Evolutionary conservation across 2,113 vertebrate genomes (phyloP), one percentile per base, ranked within the genome.

Genomic region (Hiodon tergisus): DNA sequence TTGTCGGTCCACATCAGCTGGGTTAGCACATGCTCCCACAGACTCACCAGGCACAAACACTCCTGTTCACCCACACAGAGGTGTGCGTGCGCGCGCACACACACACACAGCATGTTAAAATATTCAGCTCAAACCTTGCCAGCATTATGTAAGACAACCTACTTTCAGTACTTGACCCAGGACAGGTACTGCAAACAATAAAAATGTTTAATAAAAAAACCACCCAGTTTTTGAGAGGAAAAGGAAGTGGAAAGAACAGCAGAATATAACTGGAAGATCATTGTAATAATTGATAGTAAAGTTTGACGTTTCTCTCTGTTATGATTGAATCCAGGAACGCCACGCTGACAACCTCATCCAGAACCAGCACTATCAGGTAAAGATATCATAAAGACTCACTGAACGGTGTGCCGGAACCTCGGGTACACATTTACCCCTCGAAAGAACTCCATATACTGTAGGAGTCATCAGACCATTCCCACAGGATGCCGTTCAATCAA

Each of bases 351-450:
- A 93, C 78, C 82, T 94, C 81, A 93, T 94, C 77, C 93, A 94
- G 84, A 93, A 93, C 77, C 92, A 94, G 78, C 92, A 94, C 77
- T 94, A 94, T 80, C 93, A 94, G 93, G 93, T 94, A 91, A 88
- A 1, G 13, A 14, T 9, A 51, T 6, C n/a, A n/a, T n/a, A n/a
- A n/a, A n/a, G n/a, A 62, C 17, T 62, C 50, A 31, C 69, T 47
- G 17, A 6, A 9, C 2, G 52, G 11, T 2, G n/a, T 55, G 17
- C n/a, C 1, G n/a, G 4, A 46, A 54, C 46, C 5, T 17, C 5
- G 9, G 5, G 3, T 31, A 4, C 7, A 67, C 2, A 67, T 17
- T 47, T 8, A 63, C 6, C 61, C 16, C 61, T 17, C 3, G 8
- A 59, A 16, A 17, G 61, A 6, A 63, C 14, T 3, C 61, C 16